Conservation (phyloP, 2,797 vertebrate species). For the Phoeniculus purpureus region DNA sequence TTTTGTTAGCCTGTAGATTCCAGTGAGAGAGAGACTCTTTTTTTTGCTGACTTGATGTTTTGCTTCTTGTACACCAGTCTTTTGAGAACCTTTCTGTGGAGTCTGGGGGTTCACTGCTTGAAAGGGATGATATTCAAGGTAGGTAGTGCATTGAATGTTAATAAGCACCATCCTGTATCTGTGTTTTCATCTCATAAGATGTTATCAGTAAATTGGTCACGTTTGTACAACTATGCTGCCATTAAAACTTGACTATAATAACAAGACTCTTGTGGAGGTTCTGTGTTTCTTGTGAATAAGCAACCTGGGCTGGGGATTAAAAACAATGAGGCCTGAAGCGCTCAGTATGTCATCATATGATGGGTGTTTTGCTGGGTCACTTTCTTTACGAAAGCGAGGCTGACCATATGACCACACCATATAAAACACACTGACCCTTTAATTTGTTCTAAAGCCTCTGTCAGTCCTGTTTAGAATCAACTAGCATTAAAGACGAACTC, state of each 20-base stretch:
- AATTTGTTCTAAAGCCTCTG: constrained; percentile 75
- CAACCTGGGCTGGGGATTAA: background rate
- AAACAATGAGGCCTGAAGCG: background rate
- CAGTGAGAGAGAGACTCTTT: background rate
- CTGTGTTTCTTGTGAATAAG: background rate
- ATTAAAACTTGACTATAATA: background rate
- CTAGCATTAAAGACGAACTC: constrained; percentile 76
- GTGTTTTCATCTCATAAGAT: background rate
- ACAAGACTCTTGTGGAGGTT: background rate
- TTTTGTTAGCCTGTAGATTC: background rate
- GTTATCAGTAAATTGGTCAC: background rate
- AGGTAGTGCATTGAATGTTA: background rate
- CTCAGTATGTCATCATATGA: background rate
- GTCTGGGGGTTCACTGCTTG: constrained; percentile 87
- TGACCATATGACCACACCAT: constrained; percentile 39
- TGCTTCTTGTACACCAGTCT: constrained; percentile 80
- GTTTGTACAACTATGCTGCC: background rate
- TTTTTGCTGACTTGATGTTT: constrained; percentile 58
- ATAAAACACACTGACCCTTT: constrained; percentile 60
- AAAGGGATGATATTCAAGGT: constrained; percentile 91
- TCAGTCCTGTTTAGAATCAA: constrained; percentile 76
- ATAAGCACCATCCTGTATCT: background rate
- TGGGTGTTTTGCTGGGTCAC: constrained; percentile 1
- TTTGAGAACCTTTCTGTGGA: constrained; percentile 93
- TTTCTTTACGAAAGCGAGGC: constrained; percentile 44